Base-by-base conservation (phyloP, 2,797 vertebrate genomes). In the Poecile montanus region DNA sequence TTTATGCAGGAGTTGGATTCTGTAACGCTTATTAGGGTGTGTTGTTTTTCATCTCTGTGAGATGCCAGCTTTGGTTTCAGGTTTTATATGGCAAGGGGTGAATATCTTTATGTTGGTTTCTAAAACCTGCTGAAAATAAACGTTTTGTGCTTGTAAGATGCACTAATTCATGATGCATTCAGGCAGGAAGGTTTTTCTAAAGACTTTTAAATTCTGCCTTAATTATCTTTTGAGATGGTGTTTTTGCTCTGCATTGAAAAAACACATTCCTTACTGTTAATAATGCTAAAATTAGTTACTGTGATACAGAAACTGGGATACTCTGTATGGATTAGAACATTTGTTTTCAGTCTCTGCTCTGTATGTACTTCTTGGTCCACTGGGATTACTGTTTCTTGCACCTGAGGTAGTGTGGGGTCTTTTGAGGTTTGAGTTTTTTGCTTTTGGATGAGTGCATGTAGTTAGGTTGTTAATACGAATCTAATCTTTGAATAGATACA, bases 211-310 rank as follows among this genome's bases (percentile, higher is more conserved):
- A 71, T 63, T 82, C 50, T 40, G 11, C 29, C 27, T 66, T 85
- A 73, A 50, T 85, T 92, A 32, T 78, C 38, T 85, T 63, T 63
- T 70, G 63, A 79, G 34, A 32, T 36, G 6, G 0, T 86, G 17
- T 29, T 87, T 94, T 90, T 84, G 29, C 86, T 90, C n/a, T 91
- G 22, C 34, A 32, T 66, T 86, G 70, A 70, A 82, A 90, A 81
- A 84, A 48, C 6, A 25, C 5, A 12, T 29, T 17, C 22, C 36
- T 93, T 72, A 36, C 38, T 54, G 23, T 68, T 91, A 81, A 68
- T 60, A 78, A 54, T 70, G 36, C 36, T 90, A 50, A 75, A 91
- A 76, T 73, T 32, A 65, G 10, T 68, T 58, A 16, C 11, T 78
- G 40, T 12, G 32, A 32, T 73, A 40, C 7, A 60, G 44, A n/a